Percentiles rank a stretch among this genome's conserved stretches.
Conservation (phyloP, 2,113 vertebrate genomes). For the Pyxicephalus adspersus region DNA sequence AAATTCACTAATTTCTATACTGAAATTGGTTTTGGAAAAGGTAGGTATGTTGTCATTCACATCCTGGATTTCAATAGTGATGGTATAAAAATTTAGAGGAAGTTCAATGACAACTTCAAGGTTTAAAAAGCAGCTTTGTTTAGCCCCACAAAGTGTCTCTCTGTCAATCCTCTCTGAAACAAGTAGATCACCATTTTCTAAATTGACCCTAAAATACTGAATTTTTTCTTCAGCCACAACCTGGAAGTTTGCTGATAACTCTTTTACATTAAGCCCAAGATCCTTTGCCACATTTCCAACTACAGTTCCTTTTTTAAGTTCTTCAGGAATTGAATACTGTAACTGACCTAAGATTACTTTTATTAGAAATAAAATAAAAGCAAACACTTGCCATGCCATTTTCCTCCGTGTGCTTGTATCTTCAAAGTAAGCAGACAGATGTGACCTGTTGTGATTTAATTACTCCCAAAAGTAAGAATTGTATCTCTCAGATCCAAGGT, state of each 20-base stretch:
- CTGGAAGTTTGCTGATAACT: constrained; percentile 67
- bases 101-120: constrained; percentile 65
- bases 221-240: constrained; percentile 70
- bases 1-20: constrained; percentile 61
- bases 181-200: constrained; percentile 62
- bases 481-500: neutral
- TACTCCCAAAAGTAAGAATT: neutral
- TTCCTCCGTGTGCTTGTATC: neutral
- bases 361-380: constrained; percentile 59
- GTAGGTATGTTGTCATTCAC: constrained; percentile 67
- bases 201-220: constrained; percentile 60
- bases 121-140: constrained; percentile 58
- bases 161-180: constrained; percentile 64
- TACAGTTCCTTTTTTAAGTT: constrained; percentile 70
- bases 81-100: constrained; percentile 65
- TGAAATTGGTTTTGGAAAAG: constrained; percentile 64
- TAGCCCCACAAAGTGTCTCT: constrained; percentile 62
- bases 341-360: constrained; percentile 64
- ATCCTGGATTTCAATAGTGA: constrained; percentile 63
- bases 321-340: constrained; percentile 77
- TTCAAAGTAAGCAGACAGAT: neutral
- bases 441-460: no score
- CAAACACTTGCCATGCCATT: constrained; percentile 61
- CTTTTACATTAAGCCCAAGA: constrained; percentile 69
- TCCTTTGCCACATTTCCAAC: constrained; percentile 78